A percentile compares a stretch with the other conserved stretches of the same genome.
phyloP scores from a whole-genome alignment of 2,888 invertebrate species.

The Anthophora plumipes region DNA sequence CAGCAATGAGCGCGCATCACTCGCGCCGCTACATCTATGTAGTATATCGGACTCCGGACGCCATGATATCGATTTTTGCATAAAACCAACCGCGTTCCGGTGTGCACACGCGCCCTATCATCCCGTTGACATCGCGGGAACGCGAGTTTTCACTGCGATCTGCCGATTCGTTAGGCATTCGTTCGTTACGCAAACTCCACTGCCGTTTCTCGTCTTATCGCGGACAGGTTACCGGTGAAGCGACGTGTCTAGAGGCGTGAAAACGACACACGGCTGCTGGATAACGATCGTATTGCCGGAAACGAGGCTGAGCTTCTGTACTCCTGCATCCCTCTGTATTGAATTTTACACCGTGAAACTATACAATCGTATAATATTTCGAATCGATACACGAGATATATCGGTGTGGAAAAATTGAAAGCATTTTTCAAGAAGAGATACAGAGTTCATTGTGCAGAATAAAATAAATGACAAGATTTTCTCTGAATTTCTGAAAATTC shows the following conservation, averaged over 20 bases:
- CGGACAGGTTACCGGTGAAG: background rate
- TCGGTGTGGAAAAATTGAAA: no score
- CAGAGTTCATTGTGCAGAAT: no score
- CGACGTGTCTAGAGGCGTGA: slow-evolving; percentile 9
- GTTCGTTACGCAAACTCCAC: slow-evolving; percentile 25
- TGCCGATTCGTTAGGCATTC: slow-evolving; percentile 24
- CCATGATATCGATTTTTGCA: slow-evolving; percentile 61
- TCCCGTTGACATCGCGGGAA: background rate
- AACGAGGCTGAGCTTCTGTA: slow-evolving; percentile 6
- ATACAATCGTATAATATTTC: slow-evolving; percentile 17
- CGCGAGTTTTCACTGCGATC: background rate
- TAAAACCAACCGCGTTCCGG: slow-evolving; percentile 46
- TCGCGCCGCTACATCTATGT: slow-evolving; percentile 21
- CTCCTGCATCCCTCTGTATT: background rate
- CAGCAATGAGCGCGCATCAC: slow-evolving; percentile 56
- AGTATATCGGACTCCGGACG: slow-evolving; percentile 13
- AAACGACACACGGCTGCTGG: slow-evolving; percentile 4
- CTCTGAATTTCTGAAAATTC: no score
- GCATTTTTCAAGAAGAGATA: no score
- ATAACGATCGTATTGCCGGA: slow-evolving; percentile 18
- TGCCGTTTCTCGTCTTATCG: slow-evolving; percentile 26
- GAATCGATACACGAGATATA: slow-evolving; percentile 3
- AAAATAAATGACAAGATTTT: no score
- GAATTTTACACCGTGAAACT: background rate
- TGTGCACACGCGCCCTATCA: slow-evolving; percentile 24